Evolutionary conservation across 64 coral and sea anemone genomes (phyloP).

Genomic region (Catalaphyllia jardinei): DNA sequence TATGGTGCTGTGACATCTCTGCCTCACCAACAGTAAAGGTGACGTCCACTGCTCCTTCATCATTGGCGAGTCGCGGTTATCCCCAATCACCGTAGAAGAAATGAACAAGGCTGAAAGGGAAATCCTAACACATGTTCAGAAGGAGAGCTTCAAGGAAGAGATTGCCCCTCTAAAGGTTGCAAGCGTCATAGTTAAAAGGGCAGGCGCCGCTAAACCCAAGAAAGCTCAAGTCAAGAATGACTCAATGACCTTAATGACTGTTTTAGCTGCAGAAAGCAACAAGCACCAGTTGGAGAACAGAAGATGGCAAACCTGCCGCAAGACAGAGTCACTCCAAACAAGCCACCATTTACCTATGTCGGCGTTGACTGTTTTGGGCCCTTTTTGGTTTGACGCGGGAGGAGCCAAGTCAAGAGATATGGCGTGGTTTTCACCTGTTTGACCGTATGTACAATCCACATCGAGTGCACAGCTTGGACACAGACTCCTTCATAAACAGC

Average conservation of each 20-base stretch:
- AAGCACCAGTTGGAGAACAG: constrained; percentile 19
- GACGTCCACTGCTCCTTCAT: background rate
- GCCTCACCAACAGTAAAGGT: background rate
- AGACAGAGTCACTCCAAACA: constrained; percentile 29
- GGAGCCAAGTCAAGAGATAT: constrained; percentile 45
- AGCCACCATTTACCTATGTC: constrained; percentile 25
- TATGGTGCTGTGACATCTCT: constrained; percentile 1
- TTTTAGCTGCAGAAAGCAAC: constrained; percentile 42
- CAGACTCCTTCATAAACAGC: constrained; percentile 39
- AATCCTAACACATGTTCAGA: constrained; percentile 5
- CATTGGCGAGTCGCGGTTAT: background rate
- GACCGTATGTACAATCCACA: constrained; percentile 39
- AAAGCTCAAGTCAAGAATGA: background rate
- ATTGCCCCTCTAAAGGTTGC: background rate
- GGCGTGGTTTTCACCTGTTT: constrained; percentile 38
- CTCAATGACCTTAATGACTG: constrained; percentile 24
- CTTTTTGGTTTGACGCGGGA: constrained; percentile 36
- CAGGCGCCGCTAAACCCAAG: background rate
- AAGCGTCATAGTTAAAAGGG: background rate
- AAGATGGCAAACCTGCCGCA: constrained; percentile 52
- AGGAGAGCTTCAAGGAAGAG: constrained; percentile 2
- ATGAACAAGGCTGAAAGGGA: constrained; percentile 17
- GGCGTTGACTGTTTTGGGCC: constrained; percentile 56
- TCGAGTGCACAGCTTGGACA: constrained; percentile 53
- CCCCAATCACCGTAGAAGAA: constrained; percentile 2